phyloP scores from a whole-genome alignment of 1,140 invertebrate genomes.

The Drosophila elegans region DNA sequence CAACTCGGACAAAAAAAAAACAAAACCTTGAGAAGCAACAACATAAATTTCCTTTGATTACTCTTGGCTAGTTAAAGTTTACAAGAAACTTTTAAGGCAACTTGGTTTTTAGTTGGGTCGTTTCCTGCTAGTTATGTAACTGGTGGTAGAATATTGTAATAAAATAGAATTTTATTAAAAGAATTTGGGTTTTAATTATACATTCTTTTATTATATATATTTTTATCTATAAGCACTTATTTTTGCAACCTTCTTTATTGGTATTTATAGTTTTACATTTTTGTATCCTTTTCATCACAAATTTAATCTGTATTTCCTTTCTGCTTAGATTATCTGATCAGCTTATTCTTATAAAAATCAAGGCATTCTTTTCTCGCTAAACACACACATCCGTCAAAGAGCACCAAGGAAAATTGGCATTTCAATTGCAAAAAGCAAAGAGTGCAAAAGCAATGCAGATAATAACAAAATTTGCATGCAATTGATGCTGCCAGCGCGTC shows the following conservation, averaged over 20 bases:
- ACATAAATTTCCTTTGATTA: constrained; percentile 34
- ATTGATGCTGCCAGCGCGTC: constrained; percentile 68
- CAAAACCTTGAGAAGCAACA: constrained; percentile 26
- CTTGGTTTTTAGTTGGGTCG: constrained; percentile 5
- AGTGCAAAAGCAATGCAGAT: constrained; percentile 52
- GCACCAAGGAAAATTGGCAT: constrained; percentile 52
- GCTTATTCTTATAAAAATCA: constrained; percentile 4
- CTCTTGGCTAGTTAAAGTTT: constrained; percentile 30
- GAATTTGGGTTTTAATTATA: not conserved
- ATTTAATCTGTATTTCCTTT: not conserved
- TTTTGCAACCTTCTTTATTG: not conserved
- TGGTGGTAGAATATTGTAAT: not conserved
- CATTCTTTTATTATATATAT: not conserved
- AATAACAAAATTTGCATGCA: constrained; percentile 78
- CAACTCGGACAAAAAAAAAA: constrained; percentile 6
- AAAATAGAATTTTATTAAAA: not conserved
- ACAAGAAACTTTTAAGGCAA: constrained; percentile 24
- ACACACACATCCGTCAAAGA: constrained; percentile 6
- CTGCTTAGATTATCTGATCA: not conserved
- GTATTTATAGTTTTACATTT: not conserved
- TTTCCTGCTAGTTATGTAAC: constrained; percentile 26
- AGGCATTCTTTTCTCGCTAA: not conserved
- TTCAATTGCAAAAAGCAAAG: constrained; percentile 58
- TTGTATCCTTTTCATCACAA: not conserved
- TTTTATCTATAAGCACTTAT: not conserved